Conservation (phyloP, 1,140 invertebrate genomes). For the Cherax destructor region DNA sequence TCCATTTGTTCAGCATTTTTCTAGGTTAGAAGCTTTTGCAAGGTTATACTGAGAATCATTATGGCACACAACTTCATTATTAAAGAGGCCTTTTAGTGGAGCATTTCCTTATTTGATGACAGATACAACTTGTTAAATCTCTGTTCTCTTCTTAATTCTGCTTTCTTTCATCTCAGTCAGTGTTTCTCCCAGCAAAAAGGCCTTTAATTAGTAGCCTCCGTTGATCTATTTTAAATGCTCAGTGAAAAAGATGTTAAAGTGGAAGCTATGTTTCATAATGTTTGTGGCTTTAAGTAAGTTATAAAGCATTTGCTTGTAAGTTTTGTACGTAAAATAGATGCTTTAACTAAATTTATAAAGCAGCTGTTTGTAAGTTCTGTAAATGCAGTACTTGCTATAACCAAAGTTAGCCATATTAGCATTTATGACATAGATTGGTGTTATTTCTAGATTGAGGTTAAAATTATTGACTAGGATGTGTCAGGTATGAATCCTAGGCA, state of each 20-base stretch:
- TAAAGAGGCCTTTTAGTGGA: neutral
- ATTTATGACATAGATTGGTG: neutral
- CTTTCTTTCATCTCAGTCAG: conserved; percentile 50
- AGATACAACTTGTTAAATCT: conserved; percentile 24
- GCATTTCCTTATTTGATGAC: neutral
- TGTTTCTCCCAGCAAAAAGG: conserved; percentile 60
- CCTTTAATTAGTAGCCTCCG: conserved; percentile 29
- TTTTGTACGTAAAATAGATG: no score
- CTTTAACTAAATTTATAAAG: neutral
- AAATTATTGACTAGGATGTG: neutral
- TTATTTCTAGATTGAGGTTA: neutral
- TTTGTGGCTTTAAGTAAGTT: neutral
- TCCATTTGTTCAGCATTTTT: no score
- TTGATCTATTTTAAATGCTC: conserved; percentile 44
- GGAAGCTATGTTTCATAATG: neutral
- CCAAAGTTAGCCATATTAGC: conserved; percentile 4
- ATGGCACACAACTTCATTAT: no score
- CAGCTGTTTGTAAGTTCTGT: neutral
- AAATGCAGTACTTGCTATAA: neutral
- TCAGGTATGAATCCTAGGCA: neutral
- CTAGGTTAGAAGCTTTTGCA: no score
- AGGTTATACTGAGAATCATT: no score
- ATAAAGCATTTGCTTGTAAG: neutral
- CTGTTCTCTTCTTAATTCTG: conserved; percentile 51
- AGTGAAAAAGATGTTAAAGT: conserved; percentile 19